A percentile compares a stretch with the other conserved stretches of the same genome.
phyloP scores from a whole-genome alignment of 2,888 invertebrate genomes.

The Teleiodes luculella region DNA sequence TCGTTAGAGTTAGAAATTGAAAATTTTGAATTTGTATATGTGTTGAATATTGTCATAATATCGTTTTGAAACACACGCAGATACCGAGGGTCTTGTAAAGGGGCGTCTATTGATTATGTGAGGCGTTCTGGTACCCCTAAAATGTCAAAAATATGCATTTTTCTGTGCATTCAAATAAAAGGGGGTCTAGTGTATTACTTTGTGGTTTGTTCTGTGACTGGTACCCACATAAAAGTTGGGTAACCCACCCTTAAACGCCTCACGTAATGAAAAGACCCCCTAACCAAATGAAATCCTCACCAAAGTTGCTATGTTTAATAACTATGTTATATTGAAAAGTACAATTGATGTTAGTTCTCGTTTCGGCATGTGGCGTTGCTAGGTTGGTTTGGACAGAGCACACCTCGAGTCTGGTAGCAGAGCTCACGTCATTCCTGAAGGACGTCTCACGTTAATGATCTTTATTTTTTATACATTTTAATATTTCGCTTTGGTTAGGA shows the following conservation, averaged over 20 bases:
- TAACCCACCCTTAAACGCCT: too few relatives aligned
- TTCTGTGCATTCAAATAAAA: too few relatives aligned
- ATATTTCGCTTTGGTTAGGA: slow-evolving; percentile 46
- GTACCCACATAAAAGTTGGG: too few relatives aligned
- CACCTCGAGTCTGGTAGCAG: background rate
- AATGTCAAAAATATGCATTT: too few relatives aligned
- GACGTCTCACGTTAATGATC: slow-evolving; percentile 67
- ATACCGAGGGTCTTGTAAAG: slow-evolving; percentile 15
- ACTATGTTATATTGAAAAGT: slow-evolving; percentile 23
- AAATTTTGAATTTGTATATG: slow-evolving; percentile 23
- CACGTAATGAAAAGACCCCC: too few relatives aligned
- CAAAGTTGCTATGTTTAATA: slow-evolving; percentile 44
- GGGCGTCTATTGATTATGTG: too few relatives aligned
- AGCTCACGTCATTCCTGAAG: slow-evolving; percentile 56
- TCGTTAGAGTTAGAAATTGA: slow-evolving; percentile 24
- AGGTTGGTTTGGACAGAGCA: slow-evolving; percentile 1
- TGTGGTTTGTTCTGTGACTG: too few relatives aligned
- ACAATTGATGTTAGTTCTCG: slow-evolving; percentile 28
- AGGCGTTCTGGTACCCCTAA: too few relatives aligned
- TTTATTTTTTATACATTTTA: slow-evolving; percentile 77
- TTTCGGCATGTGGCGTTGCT: slow-evolving; percentile 9
- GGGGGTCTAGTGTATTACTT: too few relatives aligned
- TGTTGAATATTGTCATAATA: slow-evolving; percentile 18
- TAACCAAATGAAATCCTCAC: slow-evolving; percentile 43
- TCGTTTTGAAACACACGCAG: slow-evolving; percentile 18